phyloP scores from a whole-genome alignment of 2,888 invertebrate genomes.

The Quadroppia sp. region DNA sequence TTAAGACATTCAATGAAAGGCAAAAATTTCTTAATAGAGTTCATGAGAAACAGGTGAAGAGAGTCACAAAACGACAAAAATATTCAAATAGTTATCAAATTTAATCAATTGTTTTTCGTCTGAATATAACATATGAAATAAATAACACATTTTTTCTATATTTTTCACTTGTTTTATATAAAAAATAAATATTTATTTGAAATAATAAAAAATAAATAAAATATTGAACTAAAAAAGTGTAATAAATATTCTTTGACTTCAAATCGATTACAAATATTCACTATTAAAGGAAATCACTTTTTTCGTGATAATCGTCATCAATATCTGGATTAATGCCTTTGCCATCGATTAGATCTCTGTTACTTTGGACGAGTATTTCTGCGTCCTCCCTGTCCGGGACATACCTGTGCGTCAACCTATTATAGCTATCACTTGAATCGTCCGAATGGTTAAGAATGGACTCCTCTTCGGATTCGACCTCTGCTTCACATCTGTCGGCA shows the following conservation, averaged over 20 bases:
- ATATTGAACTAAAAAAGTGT: too few species aligned
- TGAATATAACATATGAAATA: too few species aligned
- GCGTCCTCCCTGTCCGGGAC: background rate
- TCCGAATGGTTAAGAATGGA: background rate
- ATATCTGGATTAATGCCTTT: slow-evolving; percentile 31
- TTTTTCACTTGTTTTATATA: too few species aligned
- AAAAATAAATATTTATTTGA: too few species aligned
- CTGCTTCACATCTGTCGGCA: slow-evolving; percentile 8
- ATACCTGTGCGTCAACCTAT: background rate
- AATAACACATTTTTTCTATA: too few species aligned
- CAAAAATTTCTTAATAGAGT: background rate
- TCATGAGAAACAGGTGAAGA: background rate
- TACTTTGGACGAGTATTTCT: background rate
- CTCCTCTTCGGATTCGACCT: background rate
- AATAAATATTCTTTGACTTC: too few species aligned
- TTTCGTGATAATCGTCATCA: background rate
- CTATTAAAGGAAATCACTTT: background rate
- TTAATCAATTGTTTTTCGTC: too few species aligned
- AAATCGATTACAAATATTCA: background rate
- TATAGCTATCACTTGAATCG: background rate
- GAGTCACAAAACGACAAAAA: too few species aligned
- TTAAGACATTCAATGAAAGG: background rate
- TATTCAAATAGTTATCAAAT: too few species aligned
- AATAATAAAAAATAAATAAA: too few species aligned
- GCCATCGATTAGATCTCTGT: background rate